Evolutionary conservation across 2,113 vertebrate genomes (phyloP).

Genomic region (Peromyscus leucopus): DNA sequence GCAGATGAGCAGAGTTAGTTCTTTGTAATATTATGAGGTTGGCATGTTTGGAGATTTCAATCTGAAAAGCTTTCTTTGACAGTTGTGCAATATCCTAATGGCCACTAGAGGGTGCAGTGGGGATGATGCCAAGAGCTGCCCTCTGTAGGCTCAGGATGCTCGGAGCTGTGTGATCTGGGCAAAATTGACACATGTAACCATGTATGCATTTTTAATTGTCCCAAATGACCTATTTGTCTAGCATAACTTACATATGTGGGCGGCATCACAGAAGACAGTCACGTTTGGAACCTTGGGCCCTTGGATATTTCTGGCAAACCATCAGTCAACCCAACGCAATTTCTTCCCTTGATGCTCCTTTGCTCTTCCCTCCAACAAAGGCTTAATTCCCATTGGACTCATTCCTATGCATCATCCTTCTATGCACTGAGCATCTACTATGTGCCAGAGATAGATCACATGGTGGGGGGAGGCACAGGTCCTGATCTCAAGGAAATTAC

Average conservation of each 20-base stretch:
- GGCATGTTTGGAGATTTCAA: neutral
- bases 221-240: neutral
- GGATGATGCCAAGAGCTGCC: slow-evolving; percentile 25
- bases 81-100: neutral
- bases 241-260: neutral
- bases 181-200: neutral
- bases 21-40: neutral
- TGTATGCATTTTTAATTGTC: neutral
- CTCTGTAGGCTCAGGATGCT: neutral
- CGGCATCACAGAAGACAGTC: neutral
- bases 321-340: neutral
- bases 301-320: neutral
- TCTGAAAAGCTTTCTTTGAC: neutral
- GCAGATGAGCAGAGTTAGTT: neutral
- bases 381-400: neutral
- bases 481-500: neutral
- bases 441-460: neutral
- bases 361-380: neutral
- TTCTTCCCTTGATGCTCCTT: neutral
- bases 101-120: slow-evolving; percentile 69
- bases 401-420: neutral
- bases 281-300: neutral
- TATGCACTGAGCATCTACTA: neutral
- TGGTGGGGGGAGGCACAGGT: neutral
- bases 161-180: neutral